Evolutionary conservation across 30 jellyfish, hydroid and myxozoan species (phyloP).

Genomic region (Chironex yamaguchii): DNA sequence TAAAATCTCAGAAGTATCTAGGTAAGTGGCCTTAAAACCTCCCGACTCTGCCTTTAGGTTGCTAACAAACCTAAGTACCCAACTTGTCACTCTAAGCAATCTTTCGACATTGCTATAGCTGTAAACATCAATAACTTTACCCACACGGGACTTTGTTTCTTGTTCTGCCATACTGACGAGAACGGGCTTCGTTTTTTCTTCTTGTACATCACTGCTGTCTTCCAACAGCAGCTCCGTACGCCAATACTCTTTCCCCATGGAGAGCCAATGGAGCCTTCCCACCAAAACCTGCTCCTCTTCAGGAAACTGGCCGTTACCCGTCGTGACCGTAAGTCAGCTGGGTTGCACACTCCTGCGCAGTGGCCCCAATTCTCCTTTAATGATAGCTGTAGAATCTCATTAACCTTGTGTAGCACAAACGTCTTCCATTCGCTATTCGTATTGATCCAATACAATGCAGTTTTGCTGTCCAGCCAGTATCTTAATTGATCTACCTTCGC

Average conservation of each 20-base stretch:
- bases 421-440: conserved; percentile 57
- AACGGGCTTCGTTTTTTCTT: conserved; percentile 15
- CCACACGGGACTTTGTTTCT: neutral
- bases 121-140: conserved; percentile 15
- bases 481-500: conserved; percentile 24
- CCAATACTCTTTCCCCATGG: conserved; percentile 23
- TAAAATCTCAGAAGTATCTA: conserved; percentile 8
- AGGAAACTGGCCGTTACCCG: conserved; percentile 37
- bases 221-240: conserved; percentile 19
- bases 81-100: conserved; percentile 46
- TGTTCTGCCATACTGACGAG: neutral
- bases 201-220: conserved; percentile 10
- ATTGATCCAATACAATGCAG: conserved; percentile 56
- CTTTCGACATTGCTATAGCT: conserved; percentile 8
- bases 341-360: conserved; percentile 55
- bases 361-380: conserved; percentile 60
- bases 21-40: neutral
- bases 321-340: conserved; percentile 70
- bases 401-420: conserved; percentile 56
- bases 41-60: conserved; percentile 8
- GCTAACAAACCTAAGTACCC: conserved; percentile 13
- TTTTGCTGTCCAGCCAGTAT: conserved; percentile 66
- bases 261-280: conserved; percentile 69
- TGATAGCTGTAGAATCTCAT: conserved; percentile 35
- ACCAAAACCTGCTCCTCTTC: conserved; percentile 29